Conservation (phyloP, 2,797 vertebrate species). For the Miopithecus talapoin region DNA sequence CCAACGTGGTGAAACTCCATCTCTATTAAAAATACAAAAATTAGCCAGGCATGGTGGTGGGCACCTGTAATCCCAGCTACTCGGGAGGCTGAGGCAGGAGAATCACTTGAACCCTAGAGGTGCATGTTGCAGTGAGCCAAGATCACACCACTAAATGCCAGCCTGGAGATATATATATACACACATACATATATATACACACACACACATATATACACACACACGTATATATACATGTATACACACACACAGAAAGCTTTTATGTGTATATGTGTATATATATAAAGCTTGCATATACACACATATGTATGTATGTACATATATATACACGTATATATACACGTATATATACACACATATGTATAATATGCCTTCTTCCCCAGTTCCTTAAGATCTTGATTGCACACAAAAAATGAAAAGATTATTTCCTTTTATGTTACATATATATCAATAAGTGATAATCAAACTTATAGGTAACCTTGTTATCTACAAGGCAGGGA, state of each 20-base stretch:
- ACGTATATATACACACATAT: no score
- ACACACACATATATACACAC: no score
- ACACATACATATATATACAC: no score
- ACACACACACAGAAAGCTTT: no score
- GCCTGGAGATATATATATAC: accelerated
- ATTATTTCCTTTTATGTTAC: not conserved
- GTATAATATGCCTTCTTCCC: not conserved
- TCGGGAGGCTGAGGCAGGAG: not conserved
- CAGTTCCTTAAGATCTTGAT: not conserved
- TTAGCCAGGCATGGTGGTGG: not conserved
- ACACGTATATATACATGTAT: no score
- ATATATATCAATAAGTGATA: not conserved
- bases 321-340: no score
- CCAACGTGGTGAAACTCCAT: not conserved
- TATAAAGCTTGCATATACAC: no score
- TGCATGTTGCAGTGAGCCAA: not conserved
- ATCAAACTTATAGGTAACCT: not conserved
- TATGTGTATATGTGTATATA: no score
- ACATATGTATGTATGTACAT: not conserved
- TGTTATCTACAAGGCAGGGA: not conserved
- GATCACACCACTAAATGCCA: not conserved
- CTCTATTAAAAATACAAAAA: not conserved
- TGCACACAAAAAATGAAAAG: not conserved
- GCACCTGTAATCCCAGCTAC: not conserved
- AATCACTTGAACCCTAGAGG: not conserved